Evolutionary conservation across 2,797 vertebrate genomes (phyloP).

Genomic region (Sebastes iracundus): DNA sequence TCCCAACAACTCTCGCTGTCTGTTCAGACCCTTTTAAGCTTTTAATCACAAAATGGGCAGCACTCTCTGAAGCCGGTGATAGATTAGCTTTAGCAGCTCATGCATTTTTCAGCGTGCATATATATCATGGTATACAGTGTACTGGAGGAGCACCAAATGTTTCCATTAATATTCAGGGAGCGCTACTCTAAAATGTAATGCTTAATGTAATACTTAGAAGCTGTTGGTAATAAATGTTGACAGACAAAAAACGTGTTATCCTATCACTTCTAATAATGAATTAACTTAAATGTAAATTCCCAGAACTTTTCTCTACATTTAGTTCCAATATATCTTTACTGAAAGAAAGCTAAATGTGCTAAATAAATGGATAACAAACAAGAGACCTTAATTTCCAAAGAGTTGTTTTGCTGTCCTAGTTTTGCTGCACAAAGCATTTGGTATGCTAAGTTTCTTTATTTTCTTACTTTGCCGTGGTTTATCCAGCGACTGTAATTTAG

Average conservation of each 20-base stretch:
- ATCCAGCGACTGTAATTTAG: conserved; percentile 73
- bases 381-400: neutral
- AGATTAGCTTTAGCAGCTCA: neutral
- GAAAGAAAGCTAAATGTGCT: neutral
- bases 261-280: neutral
- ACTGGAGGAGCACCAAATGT: neutral
- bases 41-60: conserved; percentile 20
- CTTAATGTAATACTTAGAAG: conserved; percentile 9
- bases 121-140: neutral
- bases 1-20: conserved; percentile 23
- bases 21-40: conserved; percentile 17
- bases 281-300: neutral
- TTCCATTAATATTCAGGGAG: conserved; percentile 20
- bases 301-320: neutral
- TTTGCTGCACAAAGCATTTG: conserved; percentile 20
- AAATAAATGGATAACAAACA: conserved; percentile 6
- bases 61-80: neutral
- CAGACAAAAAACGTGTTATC: neutral
- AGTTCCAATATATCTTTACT: neutral
- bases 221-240: neutral
- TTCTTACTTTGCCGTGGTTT: conserved; percentile 69
- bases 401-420: conserved; percentile 17
- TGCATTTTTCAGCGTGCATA: conserved; percentile 16
- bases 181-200: neutral
- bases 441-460: conserved; percentile 39